Conservation (phyloP, 2,113 vertebrate genomes). For the Epinephelus moara region DNA sequence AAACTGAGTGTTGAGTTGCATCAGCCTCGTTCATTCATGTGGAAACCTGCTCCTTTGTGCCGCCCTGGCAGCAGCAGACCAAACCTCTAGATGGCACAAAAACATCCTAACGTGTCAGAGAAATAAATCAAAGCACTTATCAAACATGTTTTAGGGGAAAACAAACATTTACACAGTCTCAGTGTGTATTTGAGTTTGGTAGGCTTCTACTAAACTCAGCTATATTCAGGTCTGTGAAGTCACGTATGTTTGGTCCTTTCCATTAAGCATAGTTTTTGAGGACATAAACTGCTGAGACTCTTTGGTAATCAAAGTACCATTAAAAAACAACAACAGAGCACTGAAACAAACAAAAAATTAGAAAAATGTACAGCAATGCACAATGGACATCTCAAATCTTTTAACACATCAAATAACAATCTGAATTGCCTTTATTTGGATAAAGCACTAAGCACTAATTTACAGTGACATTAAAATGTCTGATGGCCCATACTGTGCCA, state of each 20-base stretch:
- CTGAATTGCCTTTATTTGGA: background rate
- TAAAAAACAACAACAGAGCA: no score
- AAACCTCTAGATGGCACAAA: conserved; percentile 62
- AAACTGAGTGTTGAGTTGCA: conserved; percentile 74
- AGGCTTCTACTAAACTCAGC: background rate
- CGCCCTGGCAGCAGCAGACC: background rate
- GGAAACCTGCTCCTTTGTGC: conserved; percentile 38
- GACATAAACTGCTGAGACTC: background rate
- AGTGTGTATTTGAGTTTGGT: no score
- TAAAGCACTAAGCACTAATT: no score
- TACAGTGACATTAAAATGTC: no score
- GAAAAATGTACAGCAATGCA: no score
- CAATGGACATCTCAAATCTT: background rate
- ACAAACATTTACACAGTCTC: background rate
- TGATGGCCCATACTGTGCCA: no score
- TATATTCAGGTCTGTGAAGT: background rate
- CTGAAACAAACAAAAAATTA: no score
- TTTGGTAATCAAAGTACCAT: background rate
- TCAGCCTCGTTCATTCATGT: conserved; percentile 78
- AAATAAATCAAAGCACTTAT: background rate
- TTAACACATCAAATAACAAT: background rate
- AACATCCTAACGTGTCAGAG: background rate
- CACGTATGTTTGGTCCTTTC: background rate
- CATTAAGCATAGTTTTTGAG: background rate
- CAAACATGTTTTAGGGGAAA: background rate